Evolutionary conservation across 1,140 invertebrate genomes (phyloP), one percentile per base, ranked within the genome.

Genomic region (Nephotettix cincticeps): DNA sequence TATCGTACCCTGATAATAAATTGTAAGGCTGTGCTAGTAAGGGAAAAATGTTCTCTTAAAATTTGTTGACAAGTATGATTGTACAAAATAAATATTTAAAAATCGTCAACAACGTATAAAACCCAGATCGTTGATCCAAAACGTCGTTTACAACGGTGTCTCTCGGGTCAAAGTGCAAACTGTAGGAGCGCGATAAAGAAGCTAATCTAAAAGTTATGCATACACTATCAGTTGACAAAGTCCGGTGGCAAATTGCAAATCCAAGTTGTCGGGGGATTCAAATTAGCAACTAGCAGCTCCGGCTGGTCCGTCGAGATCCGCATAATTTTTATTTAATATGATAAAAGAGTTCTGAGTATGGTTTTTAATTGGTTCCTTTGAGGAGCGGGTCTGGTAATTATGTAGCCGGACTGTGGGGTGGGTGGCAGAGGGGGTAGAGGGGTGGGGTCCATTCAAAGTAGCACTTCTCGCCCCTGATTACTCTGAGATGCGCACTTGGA

Each of bases 271-370:
- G 56, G 27, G 56, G 56, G 56, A 29, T 61, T 61, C n/a, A 61
- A 61, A 61, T 61, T 61, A 61, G 56, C 9, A n/a, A 23, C 27
- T 4, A 23, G 6, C 56, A 27, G 6, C 56, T 61, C 56, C 28
- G 23, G 56, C 28, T 61, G 3, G 14, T 61, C 21, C 56, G 9
- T 4, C 56, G 56, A 61, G 4, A 27, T 29, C 23, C 56, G 23
- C 56, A 25, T 61, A 61, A 61, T 61, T 61, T 61, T 61, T 61
- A 61, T 61, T 61, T 61, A 61, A 61, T 61, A 61, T 61, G 56
- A 61, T 61, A 61, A 61, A 61, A 61, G 56, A 61, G 56, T 25
- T 29, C 25, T 27, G 56, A 29, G 25, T 25, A 27, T 27, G 21
- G 56, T 25, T 61, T 61, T 61, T 61, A 27, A 61, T 27, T 61